Percentiles rank a stretch among this genome's conserved stretches.
phyloP scores from a whole-genome alignment of 2,888 invertebrate genomes.

The Zhuqinia jingwanae region DNA sequence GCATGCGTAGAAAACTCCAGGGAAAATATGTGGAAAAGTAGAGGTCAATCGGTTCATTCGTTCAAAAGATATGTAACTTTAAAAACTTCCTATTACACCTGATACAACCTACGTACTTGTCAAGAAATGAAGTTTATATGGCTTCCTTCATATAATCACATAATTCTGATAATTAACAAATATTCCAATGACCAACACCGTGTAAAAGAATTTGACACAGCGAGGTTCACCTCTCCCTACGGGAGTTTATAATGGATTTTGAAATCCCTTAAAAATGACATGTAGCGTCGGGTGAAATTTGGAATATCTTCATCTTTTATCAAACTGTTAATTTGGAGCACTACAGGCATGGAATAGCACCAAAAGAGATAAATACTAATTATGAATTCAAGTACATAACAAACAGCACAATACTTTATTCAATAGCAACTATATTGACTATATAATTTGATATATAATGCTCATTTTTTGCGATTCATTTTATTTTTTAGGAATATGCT shows the following conservation, averaged over 20 bases:
- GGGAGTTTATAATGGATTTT: not conserved
- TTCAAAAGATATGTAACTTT: too few species aligned
- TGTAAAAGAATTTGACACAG: slow-evolving; percentile 10
- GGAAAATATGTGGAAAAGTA: too few species aligned
- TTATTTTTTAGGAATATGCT: too few species aligned
- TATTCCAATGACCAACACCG: slow-evolving; percentile 2
- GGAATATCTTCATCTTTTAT: slow-evolving; percentile 46
- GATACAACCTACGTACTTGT: too few species aligned
- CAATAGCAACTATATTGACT: too few species aligned
- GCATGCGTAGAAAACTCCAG: too few species aligned
- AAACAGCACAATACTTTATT: too few species aligned
- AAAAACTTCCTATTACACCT: too few species aligned
- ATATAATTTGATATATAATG: too few species aligned
- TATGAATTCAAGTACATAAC: too few species aligned
- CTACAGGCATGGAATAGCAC: slow-evolving; percentile 47
- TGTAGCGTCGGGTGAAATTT: slow-evolving; percentile 33
- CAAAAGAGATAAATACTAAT: slow-evolving; percentile 51
- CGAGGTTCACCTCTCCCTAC: not conserved
- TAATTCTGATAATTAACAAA: slow-evolving; percentile 6
- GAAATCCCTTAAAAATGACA: slow-evolving; percentile 37
- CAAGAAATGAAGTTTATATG: slow-evolving; percentile 48
- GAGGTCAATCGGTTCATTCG: too few species aligned
- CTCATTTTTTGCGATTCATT: too few species aligned
- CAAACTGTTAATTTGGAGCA: slow-evolving; percentile 46
- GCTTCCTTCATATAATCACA: not conserved